These are phyloP conservation scores for Lepilemur septentrionalis DNA, from an alignment of 2,797 vertebrate genomes.

Conservation along the genomic window DNA sequence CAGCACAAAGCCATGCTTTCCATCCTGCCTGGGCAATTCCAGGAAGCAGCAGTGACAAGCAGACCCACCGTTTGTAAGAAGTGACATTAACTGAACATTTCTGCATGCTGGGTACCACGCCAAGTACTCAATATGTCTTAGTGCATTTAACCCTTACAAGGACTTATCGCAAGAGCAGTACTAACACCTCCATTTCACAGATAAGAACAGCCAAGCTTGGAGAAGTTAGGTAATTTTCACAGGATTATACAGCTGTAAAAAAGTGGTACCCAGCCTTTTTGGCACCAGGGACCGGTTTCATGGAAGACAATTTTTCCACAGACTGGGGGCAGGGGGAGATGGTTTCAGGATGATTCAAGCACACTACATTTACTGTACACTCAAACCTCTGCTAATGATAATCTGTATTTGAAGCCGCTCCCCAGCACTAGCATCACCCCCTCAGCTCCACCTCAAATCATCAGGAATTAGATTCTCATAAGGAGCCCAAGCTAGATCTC, in stretches of 20 bases:
- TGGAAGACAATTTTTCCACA: no score
- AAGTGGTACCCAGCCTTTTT: no score
- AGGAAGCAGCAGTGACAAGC: background rate
- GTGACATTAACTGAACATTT: background rate
- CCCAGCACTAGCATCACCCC: no score
- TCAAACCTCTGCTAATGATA: no score
- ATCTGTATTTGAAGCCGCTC: no score
- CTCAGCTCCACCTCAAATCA: no score
- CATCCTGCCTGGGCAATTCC: background rate
- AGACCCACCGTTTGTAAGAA: background rate
- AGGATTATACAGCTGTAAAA: background rate
- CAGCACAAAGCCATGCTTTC: background rate
- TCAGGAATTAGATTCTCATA: no score
- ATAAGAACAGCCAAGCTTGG: background rate
- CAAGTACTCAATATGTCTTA: background rate
- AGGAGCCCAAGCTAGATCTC: no score
- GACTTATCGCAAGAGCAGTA: background rate
- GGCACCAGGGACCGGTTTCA: no score
- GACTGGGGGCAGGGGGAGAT: no score
- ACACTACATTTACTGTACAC: no score
- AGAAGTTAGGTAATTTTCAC: background rate
- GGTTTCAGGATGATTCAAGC: no score
- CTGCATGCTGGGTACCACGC: background rate
- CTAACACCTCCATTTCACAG: background rate
- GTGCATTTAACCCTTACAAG: constrained; percentile 4